Base-by-base conservation (phyloP, 2,888 invertebrate species). In the Lasioglossum lativentre region DNA sequence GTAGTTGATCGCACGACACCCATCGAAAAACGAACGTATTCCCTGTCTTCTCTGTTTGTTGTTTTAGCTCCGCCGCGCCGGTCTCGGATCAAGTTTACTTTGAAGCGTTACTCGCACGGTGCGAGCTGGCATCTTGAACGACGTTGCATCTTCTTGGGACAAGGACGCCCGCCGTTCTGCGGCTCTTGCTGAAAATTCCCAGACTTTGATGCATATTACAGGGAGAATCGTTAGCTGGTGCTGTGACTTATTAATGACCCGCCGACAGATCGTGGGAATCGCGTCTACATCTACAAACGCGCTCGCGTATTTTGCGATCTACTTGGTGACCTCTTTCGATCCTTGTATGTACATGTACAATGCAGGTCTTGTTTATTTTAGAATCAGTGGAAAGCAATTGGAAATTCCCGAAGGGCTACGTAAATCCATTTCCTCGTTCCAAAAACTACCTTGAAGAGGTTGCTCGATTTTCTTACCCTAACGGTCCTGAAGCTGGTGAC, bases 401-500 rank as follows among this genome's bases (percentile, higher is more conserved):
- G 52, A 52, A 23, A 23, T n/a, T n/a, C n/a, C 23, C 8, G 19
- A 52, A 42, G 40, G 40, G 10, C 40, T 42, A 12, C 40, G 8
- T 10, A 42, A 42, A 42, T 42, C 38, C 5, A 38, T 1, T 19
- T 19, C 5, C 4, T 47, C 19, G 19, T 23, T 52, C 47, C 8
- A 10, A 23, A 23, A 52, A 23, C 2, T 59, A 59, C 1, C 12
- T 12, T 12, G 27, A n/a, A 59, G 56, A 56, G 10, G 1, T 10
- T n/a, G n/a, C 4, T 27, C 12, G 12, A 14, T 30, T 30, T 0
- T 34, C 93, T 94, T 88, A 97, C 96, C 95, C 96, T 96, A 42
- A 97, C 95, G 89, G 96, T 96, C 87, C 97, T 96, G 86, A 95
- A 95, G 91, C 97, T 96, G 92, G 96, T 96, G 88, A 97, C 96